Evolutionary conservation across 2,888 invertebrate species (phyloP), one percentile per base, ranked within the genome.

Genomic region (Oxyscelio sp.): DNA sequence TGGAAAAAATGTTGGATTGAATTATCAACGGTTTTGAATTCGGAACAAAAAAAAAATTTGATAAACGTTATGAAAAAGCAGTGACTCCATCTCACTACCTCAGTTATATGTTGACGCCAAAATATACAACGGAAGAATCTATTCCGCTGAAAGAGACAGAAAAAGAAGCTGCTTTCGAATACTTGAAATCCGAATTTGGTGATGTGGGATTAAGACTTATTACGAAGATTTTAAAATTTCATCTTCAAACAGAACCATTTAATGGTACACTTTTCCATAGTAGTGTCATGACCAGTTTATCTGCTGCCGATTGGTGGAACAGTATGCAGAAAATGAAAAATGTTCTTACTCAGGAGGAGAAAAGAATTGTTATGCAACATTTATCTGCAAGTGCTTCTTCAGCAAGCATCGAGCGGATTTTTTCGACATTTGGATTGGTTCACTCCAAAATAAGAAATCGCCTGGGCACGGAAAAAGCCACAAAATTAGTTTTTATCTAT

Each of bases 401-500:
- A 0, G 58, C 65, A n/a, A 21, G 56, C 34, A 48, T 58, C 21
- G 65, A 75, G 38, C 45, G 65, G 2, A 75, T 65, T 24, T 75
- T 65, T 56, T 65, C 58, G 4, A 75, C 65, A 4, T 75, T 75
- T 21, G 65, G 75, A 45, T 58, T 17, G 0, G 48, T 75, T 0
- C 75, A 75, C 24, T 75, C 65, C 0, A 65, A 75, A 31, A 43
- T 43, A 13, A 40, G 65, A 22, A 75, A 75, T 65, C 31, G 11
- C 1, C 38, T 75, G 1, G 75, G 54, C 13, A 22, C 11, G 6
- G 65, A 65, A 65, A 65, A 65, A 31, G 56, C 65, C 4, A 24
- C 63, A 27, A 74, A 74, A 74, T n/a, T 74, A 43, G 70, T 70
- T 4, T 70, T 70, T 38, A 11, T 56, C 4, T 56, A 43, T 56